Conservation (phyloP, 2,797 vertebrate genomes). For the Toxotes lorentzi region DNA sequence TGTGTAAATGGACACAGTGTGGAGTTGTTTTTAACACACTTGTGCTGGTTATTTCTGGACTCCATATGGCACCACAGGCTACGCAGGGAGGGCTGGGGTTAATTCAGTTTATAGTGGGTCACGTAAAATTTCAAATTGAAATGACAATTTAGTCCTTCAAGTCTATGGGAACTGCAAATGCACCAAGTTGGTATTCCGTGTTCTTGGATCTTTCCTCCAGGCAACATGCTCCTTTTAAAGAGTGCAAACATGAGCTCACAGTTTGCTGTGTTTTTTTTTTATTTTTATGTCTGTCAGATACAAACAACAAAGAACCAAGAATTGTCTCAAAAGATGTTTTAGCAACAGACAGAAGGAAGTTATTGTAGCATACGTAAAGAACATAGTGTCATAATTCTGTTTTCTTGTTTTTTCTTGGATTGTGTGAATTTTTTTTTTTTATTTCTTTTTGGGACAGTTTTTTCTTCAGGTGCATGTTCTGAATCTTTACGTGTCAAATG, state of each 20-base stretch:
- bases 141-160: conserved; percentile 2
- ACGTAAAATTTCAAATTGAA: conserved; percentile 15
- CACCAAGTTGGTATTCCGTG: background rate
- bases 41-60: conserved; percentile 32
- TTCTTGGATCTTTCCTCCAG: conserved; percentile 10
- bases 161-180: conserved; percentile 23
- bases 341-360: no score
- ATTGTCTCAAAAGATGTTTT: no score
- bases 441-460: no score
- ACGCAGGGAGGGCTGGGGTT: conserved; percentile 18
- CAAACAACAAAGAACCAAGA: background rate
- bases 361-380: no score
- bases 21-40: conserved; percentile 43
- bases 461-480: no score
- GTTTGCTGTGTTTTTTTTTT: conserved; percentile 6
- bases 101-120: conserved; percentile 48
- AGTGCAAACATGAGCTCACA: conserved; percentile 1
- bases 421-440: no score
- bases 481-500: no score
- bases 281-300: background rate
- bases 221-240: conserved; percentile 1
- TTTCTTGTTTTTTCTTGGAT: no score
- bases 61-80: conserved; percentile 40
- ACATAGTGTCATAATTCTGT: no score
- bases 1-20: conserved; percentile 9